Evolutionary conservation across 1,140 invertebrate species (phyloP).

Genomic region (Teleogryllus occipitalis): DNA sequence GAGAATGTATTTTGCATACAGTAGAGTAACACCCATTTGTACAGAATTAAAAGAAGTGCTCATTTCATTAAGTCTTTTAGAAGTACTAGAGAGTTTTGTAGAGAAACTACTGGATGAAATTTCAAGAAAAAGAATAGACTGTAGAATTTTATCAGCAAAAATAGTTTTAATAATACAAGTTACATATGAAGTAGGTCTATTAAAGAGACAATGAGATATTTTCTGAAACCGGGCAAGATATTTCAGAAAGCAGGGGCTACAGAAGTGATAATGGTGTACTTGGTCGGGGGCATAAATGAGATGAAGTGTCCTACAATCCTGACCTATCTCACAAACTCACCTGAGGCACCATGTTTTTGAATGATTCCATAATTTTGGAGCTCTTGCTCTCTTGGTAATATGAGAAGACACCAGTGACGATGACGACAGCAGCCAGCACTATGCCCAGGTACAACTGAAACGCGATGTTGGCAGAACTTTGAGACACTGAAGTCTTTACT

Average conservation of each 20-base stretch:
- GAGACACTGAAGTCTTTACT: neutral
- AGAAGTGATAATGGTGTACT: neutral
- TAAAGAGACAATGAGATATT: neutral
- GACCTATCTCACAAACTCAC: constrained; percentile 30
- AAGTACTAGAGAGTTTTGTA: neutral
- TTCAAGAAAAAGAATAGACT: neutral
- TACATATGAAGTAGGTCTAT: neutral
- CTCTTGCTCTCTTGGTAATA: constrained; percentile 98
- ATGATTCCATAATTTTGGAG: constrained; percentile 92
- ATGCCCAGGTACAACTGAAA: constrained; percentile 81
- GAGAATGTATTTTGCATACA: neutral
- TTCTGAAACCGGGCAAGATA: neutral
- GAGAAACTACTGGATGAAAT: neutral
- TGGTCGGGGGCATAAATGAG: neutral
- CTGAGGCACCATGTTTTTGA: constrained; percentile 88
- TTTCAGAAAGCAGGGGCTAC: neutral
- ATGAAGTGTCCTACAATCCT: neutral
- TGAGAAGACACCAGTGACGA: constrained; percentile 94
- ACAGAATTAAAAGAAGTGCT: neutral
- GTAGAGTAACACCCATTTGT: neutral
- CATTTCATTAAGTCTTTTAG: neutral
- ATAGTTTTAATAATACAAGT: neutral
- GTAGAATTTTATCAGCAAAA: neutral
- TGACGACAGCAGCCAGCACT: constrained; percentile 89
- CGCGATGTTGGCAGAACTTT: constrained; percentile 1